Evolutionary conservation across 1,140 invertebrate genomes (phyloP), one percentile per base, ranked within the genome.

Genomic region (Schlechtendalia chinensis): DNA sequence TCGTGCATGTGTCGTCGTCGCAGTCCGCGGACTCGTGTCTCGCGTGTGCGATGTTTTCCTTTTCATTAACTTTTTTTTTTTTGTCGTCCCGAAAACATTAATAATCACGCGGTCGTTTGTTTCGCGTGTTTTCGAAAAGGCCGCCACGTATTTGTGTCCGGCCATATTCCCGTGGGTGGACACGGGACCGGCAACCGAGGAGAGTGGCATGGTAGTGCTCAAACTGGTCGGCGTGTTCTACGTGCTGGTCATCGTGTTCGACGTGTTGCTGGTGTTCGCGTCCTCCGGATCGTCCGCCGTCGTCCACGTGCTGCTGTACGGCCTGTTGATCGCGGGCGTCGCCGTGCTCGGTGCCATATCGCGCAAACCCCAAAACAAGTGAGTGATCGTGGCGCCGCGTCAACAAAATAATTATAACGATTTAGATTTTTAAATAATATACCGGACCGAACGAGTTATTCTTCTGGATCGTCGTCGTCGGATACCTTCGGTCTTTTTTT

Each of bases 301-400:
- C 82, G 91, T 90, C 75, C 89, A 90, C 69, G 89, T 93, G 81
- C 85, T 94, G 82, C 88, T 94, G 84, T 88, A 91, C 71, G 71
- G 90, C 24, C 91, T 95, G 83, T 87, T 96, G 67, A 86, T 93
- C 61, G 90, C 89, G 81, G 95, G 96, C 84, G 87, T 96, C 82
- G 89, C 88, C 81, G 90, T 94, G 83, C 88, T 96, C 71, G 88
- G 96, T 58, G 88, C 92, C 77, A 96, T 97, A 83, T 95, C 94
- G 4, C 90, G 94, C 84, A 94, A 96, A 87, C 94, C 95, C 58
- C 95, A 96, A 87, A 96, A 96, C 86, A 94, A 92, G 94, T 96
- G 87, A 87, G 72, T 65, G 32, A 39, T 50, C 47, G 47, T 12
- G 8, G 8, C n/a, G 27, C 27, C 17, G 5, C 39, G 47, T 12